Base-by-base conservation (phyloP, 2,113 vertebrate species). In the Grallaria varia region DNA sequence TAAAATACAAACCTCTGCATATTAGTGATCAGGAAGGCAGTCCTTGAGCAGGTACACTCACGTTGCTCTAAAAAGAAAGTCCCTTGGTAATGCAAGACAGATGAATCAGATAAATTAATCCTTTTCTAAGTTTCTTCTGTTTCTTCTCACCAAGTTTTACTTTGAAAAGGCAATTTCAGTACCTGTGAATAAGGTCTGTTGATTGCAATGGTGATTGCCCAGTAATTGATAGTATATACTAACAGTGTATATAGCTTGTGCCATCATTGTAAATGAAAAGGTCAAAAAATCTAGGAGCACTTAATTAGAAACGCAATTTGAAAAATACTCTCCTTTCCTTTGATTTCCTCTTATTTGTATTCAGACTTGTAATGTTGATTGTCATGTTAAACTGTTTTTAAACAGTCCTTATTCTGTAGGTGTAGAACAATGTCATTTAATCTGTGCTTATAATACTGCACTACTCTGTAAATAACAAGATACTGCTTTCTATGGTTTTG, bases 381-480 rank as follows among this genome's bases (percentile, higher is more conserved):
- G 76, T 95, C 78, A 76, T 63, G 52, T 53, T 85, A 21, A 68
- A 55, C 62, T 95, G 90, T 75, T 96, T 49, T 71, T 74, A 94
- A 96, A 82, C 75, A 40, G 81, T 49, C 74, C 93, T 93, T 92
- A 22, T 94, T 89, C 53, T 91, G 58, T 95, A 93, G 72, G 42
- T 94, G 87, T 95, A 93, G 92, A 87, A 84, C 76, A 58, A 37
- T 90, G 77, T 87, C 88, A 74, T 95, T 78, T 77, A 69, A 62
- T 63, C 84, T 89, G 13, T 94, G 81, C 97, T 96, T 93, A 63
- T 96, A 95, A 67, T 94, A 58, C 75, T 96, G 80, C 78, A 95
- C 76, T 94, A 91, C 28, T 94, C 77, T 97, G 96, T 97, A 96
- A 95, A 95, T 91, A 96, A 72, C 95, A 74, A 96, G 69, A 76